Evolutionary conservation across 2,888 invertebrate genomes (phyloP), one percentile per base, ranked within the genome.

Genomic region (Drosophila melanosoma): DNA sequence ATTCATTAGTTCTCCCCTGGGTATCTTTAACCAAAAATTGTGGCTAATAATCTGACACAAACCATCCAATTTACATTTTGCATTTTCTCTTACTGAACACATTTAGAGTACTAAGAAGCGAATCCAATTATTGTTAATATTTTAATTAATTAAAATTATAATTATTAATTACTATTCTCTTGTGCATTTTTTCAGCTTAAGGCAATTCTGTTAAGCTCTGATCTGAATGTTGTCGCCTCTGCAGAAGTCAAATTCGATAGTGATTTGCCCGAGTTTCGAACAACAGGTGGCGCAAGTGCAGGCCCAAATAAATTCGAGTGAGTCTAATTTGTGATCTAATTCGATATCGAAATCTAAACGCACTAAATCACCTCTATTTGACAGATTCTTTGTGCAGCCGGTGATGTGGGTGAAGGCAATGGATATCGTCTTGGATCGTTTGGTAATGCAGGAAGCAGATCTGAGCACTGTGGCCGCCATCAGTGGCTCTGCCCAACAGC

Each of bases 401-500:
- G 94, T 97, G 33, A 97, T 99, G 96, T 99, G 99, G 99, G 96
- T 99, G 10, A 98, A 98, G 94, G 98, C 99, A 0, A 92, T 99
- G 52, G 99, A 99, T 91, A 95, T 98, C 94, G 95, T 98, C 3
- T 94, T 99, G 93, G 97, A 98, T 92, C 95, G 96, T 72, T 94
- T 99, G 38, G 95, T 97, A 38, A 95, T 97, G 3, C 95, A 95
- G 60, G 97, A 97, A 11, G 97, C 97, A 0, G 97, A 98, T 92
- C 97, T 99, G 89, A 95, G 95, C 26, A 95, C 95, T 76, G 96
- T 99, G n/a, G 95, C 94, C 0, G 97, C 97, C 0, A 94, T 99
- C 67, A 98, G 98, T 17, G 99, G 99, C 0, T 96, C 97, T 74
- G 99, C 97, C 4, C 99, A 99, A 97, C 99, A 99, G 97, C 99